Evolutionary conservation across 2,888 invertebrate species (phyloP), one percentile per base, ranked within the genome.

Genomic region (Molanna angustata): DNA sequence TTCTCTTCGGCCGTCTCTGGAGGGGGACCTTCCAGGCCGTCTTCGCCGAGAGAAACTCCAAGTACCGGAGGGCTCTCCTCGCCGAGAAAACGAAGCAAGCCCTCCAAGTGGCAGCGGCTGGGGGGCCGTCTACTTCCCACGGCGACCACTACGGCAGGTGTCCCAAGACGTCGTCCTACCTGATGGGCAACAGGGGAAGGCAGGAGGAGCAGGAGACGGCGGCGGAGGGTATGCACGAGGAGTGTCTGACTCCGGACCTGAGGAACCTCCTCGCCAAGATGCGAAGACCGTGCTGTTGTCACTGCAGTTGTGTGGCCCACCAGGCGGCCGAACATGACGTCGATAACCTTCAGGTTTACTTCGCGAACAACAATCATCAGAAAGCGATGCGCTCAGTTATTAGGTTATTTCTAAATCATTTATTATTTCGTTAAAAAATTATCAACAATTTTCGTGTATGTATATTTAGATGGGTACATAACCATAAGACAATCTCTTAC

Each of bases 1-100:
- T 83, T 31, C 81, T 86, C 50, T 87, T 88, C 68, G 86, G 87
- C 63, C 74, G 85, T 16, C 73, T 87, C 46, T 87, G 87, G 87
- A 79, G 84, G 37, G 86, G 86, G 49, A 80, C 82, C 37, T 82
- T 82, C 64, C 76, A 75, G 63, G 72, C 76, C 49, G 76, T 76
- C 56, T 63, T 75, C 16, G 72, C 73, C 31, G 70, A 69, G 19
- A 52, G 55, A 32, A 59, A 55, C 39, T 59, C 57, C 27, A 48
- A 52, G 17, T 59, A 56, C 41, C 54, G 59, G 7, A 49, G 59
- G 6, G 59, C 55, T 4, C 51, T 56, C 13, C 42, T 50, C 49
- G 53, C 53, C 3, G 44, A 37, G 40, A 40, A 32, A 33, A 35
- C 41, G 13, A 46, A 47, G 18, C 43, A 43, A 37, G 35, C 67